Percentiles rank a stretch among this genome's conserved stretches.
These are phyloP conservation scores for Fringilla coelebs DNA, from an alignment of 2,797 vertebrate genomes.

Conservation along the genomic window DNA sequence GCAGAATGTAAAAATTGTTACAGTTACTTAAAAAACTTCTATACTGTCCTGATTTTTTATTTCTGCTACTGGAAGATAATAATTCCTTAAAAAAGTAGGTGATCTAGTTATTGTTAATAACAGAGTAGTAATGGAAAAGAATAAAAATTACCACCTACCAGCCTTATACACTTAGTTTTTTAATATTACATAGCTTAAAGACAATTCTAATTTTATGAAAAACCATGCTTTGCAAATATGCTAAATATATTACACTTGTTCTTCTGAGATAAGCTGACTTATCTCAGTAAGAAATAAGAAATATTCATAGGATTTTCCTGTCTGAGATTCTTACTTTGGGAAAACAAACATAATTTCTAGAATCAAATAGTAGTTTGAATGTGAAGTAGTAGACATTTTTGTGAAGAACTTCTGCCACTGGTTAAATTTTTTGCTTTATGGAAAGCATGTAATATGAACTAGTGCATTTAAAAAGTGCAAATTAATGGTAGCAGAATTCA, in stretches of 20 bases:
- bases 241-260: not conserved
- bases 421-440: not conserved
- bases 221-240: not conserved
- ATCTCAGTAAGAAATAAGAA: not conserved
- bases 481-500: not conserved
- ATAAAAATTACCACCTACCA: not conserved
- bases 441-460: not conserved
- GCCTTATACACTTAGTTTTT: not conserved
- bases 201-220: not conserved
- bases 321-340: not conserved
- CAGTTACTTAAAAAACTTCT: not conserved
- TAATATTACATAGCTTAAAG: not conserved
- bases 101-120: not conserved
- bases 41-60: not conserved
- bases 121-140: not conserved
- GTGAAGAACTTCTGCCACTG: not conserved
- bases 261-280: not conserved
- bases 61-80: not conserved
- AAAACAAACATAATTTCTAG: not conserved
- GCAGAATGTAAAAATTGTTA: not conserved
- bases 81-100: not conserved
- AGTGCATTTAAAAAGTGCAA: not conserved
- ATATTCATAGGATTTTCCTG: conserved; percentile 5
- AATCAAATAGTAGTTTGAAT: not conserved
- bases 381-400: not conserved